phyloP scores from a whole-genome alignment of 2,888 invertebrate genomes.

The Onthophagus sagittarius region DNA sequence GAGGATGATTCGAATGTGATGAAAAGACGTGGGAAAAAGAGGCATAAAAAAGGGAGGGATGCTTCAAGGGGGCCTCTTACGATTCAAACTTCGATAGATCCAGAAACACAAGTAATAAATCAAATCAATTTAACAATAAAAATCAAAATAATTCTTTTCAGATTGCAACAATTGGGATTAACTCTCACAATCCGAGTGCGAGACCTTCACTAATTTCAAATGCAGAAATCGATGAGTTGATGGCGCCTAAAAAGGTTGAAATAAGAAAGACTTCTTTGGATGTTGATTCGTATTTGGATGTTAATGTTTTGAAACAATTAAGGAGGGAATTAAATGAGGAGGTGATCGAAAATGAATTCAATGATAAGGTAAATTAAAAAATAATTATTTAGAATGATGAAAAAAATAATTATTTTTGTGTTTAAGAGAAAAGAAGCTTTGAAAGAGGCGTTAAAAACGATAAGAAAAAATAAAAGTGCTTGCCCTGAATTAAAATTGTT shows the following conservation, averaged over 20 bases:
- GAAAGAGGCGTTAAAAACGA: slow-evolving; percentile 61
- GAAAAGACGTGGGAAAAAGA: slow-evolving; percentile 55
- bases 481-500: slow-evolving; percentile 54
- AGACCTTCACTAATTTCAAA: slow-evolving; percentile 60
- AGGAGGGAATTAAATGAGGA: slow-evolving; percentile 65
- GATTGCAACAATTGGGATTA: slow-evolving; percentile 43
- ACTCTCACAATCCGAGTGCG: slow-evolving; percentile 66
- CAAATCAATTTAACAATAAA: neutral
- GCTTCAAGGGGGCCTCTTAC: slow-evolving; percentile 41
- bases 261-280: slow-evolving; percentile 29
- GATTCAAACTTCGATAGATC: slow-evolving; percentile 53
- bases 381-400: slow-evolving; percentile 1
- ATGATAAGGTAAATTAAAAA: slow-evolving; percentile 53
- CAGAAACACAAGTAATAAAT: slow-evolving; percentile 61
- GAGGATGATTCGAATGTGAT: slow-evolving; percentile 59
- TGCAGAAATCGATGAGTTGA: slow-evolving; percentile 38
- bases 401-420: slow-evolving; percentile 17
- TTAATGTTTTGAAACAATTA: slow-evolving; percentile 61
- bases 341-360: slow-evolving; percentile 66
- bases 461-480: slow-evolving; percentile 40
- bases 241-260: slow-evolving; percentile 14
- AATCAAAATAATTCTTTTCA: slow-evolving; percentile 18
- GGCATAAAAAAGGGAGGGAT: slow-evolving; percentile 47
- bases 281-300: slow-evolving; percentile 53
- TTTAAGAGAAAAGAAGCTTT: slow-evolving; percentile 61